Percentiles rank a stretch among this genome's conserved stretches.
Conservation (phyloP, 2,113 vertebrate genomes). For the Lepisosteus oculatus region DNA sequence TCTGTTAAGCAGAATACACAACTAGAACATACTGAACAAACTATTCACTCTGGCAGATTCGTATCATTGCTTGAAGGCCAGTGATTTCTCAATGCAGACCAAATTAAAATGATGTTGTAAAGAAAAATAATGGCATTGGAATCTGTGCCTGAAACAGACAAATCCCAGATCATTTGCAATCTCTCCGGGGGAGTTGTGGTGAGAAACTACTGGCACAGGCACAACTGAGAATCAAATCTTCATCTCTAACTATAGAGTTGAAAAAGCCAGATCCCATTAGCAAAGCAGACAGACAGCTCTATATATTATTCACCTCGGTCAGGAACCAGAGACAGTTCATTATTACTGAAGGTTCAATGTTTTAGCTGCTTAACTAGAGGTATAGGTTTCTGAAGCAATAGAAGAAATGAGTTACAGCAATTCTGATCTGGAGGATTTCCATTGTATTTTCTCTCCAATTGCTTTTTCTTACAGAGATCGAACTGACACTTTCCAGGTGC, state of each 20-base stretch:
- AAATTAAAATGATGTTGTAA: too few relatives aligned
- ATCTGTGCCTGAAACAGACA: not conserved
- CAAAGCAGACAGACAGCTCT: conserved; percentile 6
- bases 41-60: too few relatives aligned
- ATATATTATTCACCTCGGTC: conserved; percentile 2
- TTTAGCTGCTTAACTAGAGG: not conserved
- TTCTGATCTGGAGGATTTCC: not conserved
- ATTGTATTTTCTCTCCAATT: not conserved
- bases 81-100: too few relatives aligned
- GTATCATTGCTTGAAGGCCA: too few relatives aligned
- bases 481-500: not conserved
- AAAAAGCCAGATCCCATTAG: conserved; percentile 11
- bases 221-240: not conserved
- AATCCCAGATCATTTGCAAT: not conserved
- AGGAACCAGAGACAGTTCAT: not conserved
- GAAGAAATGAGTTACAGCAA: not conserved
- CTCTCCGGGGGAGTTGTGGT: not conserved
- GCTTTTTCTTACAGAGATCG: not conserved
- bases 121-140: too few relatives aligned
- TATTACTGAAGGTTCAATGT: not conserved
- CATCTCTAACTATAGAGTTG: not conserved
- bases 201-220: not conserved
- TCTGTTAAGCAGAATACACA: too few relatives aligned
- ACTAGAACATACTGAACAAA: too few relatives aligned
- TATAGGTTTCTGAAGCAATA: not conserved